Percentiles rank a stretch among this genome's conserved stretches.
phyloP scores from a whole-genome alignment of 2,113 vertebrate species.

The Herpailurus yagouaroundi region DNA sequence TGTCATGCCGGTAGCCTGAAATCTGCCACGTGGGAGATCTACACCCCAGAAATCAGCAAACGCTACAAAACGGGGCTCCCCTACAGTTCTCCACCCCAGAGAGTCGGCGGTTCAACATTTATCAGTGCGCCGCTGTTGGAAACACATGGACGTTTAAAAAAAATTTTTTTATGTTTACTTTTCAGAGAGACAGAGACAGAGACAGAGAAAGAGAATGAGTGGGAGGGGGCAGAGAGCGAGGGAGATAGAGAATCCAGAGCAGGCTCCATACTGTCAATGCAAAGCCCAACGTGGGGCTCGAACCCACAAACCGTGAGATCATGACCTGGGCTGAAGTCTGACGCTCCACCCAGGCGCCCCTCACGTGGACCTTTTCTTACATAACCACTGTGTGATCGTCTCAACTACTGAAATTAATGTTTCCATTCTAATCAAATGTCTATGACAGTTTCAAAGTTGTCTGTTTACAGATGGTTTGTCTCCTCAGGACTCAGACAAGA shows the following conservation, averaged over 20 bases:
- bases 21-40: background rate
- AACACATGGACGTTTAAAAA: background rate
- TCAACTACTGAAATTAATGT: background rate
- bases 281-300: too few species aligned
- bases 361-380: background rate
- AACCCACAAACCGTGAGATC: too few species aligned
- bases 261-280: too few species aligned
- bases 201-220: too few species aligned
- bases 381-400: rapidly evolving
- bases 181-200: too few species aligned
- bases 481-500: background rate
- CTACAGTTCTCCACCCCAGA: too few species aligned
- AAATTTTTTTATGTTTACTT: too few species aligned
- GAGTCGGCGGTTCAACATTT: background rate
- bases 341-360: too few species aligned
- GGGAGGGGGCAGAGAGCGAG: too few species aligned
- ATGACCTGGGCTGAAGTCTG: too few species aligned
- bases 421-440: background rate
- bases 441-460: background rate
- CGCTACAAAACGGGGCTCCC: too few species aligned
- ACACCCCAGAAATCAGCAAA: background rate
- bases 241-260: too few species aligned
- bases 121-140: rapidly evolving
- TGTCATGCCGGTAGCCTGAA: background rate
- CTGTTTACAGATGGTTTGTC: background rate